Conservation (phyloP, 2,888 invertebrate genomes). For the Cheilosia impressa region DNA sequence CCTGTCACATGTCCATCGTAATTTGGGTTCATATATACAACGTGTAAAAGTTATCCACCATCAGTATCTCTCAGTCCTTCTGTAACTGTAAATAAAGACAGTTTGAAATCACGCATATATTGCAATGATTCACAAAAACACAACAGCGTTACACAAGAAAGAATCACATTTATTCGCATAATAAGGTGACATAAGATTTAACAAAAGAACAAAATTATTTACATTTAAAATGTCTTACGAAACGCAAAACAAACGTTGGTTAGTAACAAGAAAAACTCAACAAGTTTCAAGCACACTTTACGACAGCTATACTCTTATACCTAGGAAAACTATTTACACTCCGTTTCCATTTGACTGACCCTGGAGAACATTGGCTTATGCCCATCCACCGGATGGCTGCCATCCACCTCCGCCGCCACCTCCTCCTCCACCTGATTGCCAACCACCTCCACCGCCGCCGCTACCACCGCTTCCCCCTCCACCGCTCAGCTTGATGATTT, state of each 20-base stretch:
- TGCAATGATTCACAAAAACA: neutral
- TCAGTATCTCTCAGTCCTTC: no score
- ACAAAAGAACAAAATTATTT: constrained; percentile 27
- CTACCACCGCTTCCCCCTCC: constrained; percentile 56
- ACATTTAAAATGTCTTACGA: constrained; percentile 1
- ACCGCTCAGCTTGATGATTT: constrained; percentile 59
- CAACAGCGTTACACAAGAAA: constrained; percentile 22
- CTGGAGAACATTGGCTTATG: constrained; percentile 66
- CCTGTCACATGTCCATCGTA: no score
- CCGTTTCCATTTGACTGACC: constrained; percentile 7
- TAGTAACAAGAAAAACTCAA: constrained; percentile 12
- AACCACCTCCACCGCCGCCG: constrained; percentile 72
- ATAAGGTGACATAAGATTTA: constrained; percentile 7
- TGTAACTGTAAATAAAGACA: no score
- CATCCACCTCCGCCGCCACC: constrained; percentile 70
- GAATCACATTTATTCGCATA: constrained; percentile 47
- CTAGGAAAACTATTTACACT: constrained; percentile 59
- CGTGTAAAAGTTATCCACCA: no score
- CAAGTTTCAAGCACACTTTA: constrained; percentile 9
- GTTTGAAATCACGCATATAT: no score
- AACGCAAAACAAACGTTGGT: constrained; percentile 3
- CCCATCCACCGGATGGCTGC: constrained; percentile 79
- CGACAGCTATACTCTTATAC: neutral
- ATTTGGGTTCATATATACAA: no score
- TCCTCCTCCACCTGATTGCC: constrained; percentile 73